Evolutionary conservation across 2,888 invertebrate genomes (phyloP).

Genomic region (Cantharis rustica): DNA sequence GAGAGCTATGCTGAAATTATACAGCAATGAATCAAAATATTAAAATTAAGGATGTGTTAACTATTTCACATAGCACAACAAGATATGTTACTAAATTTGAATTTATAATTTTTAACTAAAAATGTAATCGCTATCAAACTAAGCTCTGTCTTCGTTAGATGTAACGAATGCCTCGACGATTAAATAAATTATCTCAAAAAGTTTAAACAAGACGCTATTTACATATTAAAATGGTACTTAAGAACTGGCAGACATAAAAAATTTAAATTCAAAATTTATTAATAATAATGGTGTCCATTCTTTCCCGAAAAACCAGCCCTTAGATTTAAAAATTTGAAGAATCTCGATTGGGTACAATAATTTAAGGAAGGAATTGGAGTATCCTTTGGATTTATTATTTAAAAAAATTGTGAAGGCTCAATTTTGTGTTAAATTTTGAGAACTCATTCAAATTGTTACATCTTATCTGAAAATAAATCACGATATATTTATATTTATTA

Average conservation of each 20-base stretch:
- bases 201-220: not conserved
- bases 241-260: not conserved
- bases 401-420: not conserved
- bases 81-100: not conserved
- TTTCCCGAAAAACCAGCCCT: too few species aligned
- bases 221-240: not conserved
- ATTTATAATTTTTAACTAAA: not conserved
- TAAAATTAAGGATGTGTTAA: not conserved
- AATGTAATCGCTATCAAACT: not conserved
- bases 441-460: not conserved
- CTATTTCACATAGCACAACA: not conserved
- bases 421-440: not conserved
- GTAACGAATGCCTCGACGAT: not conserved
- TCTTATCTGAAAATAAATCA: not conserved
- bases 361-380: too few species aligned
- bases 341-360: too few species aligned
- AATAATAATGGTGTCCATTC: not conserved
- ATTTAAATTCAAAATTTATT: not conserved
- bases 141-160: not conserved
- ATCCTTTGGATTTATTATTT: not conserved
- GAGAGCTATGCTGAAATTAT: not conserved
- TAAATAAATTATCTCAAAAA: not conserved
- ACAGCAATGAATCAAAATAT: not conserved
- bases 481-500: conserved; percentile 47
- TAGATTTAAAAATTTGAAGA: not conserved